Evolutionary conservation across 2,888 invertebrate genomes (phyloP).

Genomic region (Mantis religiosa): DNA sequence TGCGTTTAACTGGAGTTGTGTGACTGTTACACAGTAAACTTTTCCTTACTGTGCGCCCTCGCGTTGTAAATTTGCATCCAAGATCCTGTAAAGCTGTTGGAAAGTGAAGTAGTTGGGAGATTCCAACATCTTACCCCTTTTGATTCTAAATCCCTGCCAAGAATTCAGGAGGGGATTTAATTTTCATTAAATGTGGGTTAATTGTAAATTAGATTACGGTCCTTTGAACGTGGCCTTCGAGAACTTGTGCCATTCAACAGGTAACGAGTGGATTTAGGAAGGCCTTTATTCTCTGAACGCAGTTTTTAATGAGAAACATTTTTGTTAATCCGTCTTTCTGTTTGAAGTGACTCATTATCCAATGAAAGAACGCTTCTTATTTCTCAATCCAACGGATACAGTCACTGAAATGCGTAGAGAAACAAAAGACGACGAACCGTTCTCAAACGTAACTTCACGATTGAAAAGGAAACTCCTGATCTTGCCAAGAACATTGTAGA

Average conservation of each 20-base stretch:
- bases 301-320: neutral
- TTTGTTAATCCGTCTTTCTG: neutral
- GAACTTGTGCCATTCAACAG: neutral
- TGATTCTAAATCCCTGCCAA: neutral
- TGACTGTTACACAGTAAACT: too few relatives aligned
- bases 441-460: too few relatives aligned
- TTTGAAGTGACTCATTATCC: neutral
- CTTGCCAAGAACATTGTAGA: too few relatives aligned
- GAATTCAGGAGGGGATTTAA: neutral
- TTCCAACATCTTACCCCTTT: neutral
- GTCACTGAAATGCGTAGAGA: too few relatives aligned
- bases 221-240: neutral
- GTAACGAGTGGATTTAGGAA: neutral
- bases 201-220: neutral
- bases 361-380: neutral
- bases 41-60: too few relatives aligned
- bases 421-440: too few relatives aligned
- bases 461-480: too few relatives aligned
- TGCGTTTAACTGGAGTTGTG: too few relatives aligned
- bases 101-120: neutral
- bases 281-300: neutral
- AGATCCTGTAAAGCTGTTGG: neutral
- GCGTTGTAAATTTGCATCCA: too few relatives aligned
- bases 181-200: neutral
- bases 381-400: too few relatives aligned